Conservation (phyloP, 2,888 invertebrate species). For the Stenoptilia bipunctidactyla region DNA sequence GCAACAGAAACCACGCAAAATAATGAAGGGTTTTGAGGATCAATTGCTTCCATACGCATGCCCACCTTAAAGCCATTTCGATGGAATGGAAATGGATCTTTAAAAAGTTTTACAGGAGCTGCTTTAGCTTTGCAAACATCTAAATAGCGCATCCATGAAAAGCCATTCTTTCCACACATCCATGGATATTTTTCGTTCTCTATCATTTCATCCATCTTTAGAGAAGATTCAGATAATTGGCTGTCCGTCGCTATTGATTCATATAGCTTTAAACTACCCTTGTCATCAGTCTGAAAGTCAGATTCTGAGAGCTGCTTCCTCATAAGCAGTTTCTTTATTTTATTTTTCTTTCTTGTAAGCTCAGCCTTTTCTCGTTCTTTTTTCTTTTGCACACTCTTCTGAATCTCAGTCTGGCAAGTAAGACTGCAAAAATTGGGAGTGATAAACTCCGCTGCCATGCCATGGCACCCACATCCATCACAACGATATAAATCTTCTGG, state of each 20-base stretch:
- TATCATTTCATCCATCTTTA: conserved; percentile 40
- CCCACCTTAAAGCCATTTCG: conserved; percentile 85
- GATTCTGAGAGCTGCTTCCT: conserved; percentile 46
- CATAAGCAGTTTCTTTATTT: conserved; percentile 51
- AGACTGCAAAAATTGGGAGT: conserved; percentile 82
- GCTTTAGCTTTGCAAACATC: conserved; percentile 79
- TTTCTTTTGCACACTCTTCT: conserved; percentile 45
- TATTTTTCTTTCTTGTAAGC: conserved; percentile 46
- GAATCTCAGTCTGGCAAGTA: conserved; percentile 72
- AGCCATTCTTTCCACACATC: conserved; percentile 79
- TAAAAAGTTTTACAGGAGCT: conserved; percentile 83
- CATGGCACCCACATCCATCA: conserved; percentile 87
- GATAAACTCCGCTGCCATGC: conserved; percentile 85
- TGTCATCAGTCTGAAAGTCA: conserved; percentile 33
- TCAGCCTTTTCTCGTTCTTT: conserved; percentile 48
- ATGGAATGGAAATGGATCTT: conserved; percentile 81
- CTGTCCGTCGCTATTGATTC: conserved; percentile 31
- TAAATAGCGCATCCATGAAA: conserved; percentile 84
- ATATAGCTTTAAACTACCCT: conserved; percentile 29
- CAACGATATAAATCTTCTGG: conserved; percentile 83
- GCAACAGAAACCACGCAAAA: conserved; percentile 91
- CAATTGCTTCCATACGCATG: conserved; percentile 94
- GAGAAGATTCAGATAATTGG: conserved; percentile 28
- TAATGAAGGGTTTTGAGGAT: conserved; percentile 90
- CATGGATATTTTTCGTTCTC: conserved; percentile 74